phyloP scores from a whole-genome alignment of 2,888 invertebrate genomes.

The Bhutanitis thaidina region DNA sequence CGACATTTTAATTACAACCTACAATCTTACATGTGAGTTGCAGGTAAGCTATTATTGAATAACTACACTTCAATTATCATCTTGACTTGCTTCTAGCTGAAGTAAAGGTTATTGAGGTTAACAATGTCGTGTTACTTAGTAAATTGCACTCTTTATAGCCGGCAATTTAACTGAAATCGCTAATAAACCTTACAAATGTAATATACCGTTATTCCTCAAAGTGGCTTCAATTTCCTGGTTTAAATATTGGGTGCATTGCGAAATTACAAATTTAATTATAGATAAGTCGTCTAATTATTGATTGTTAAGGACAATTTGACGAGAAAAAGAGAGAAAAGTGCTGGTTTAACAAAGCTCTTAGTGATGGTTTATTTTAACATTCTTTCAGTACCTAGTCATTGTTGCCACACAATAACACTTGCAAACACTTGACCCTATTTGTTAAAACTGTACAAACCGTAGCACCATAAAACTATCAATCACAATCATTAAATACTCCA shows the following conservation, averaged over 20 bases:
- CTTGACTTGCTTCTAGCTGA: neutral
- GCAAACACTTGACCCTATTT: too few relatives aligned
- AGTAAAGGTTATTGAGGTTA: conserved; percentile 15
- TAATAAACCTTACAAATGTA: conserved; percentile 2
- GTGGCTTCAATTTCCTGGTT: neutral
- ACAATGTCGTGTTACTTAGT: conserved; percentile 7
- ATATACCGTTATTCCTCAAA: conserved; percentile 1
- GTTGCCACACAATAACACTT: too few relatives aligned
- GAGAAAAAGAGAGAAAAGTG: too few relatives aligned
- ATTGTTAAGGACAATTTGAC: neutral
- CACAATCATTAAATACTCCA: too few relatives aligned
- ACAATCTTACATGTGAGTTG: too few relatives aligned
- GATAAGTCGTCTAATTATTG: neutral
- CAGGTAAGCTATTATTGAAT: too few relatives aligned
- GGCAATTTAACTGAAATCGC: conserved; percentile 5
- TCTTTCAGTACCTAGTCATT: too few relatives aligned
- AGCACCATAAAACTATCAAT: too few relatives aligned
- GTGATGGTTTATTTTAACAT: too few relatives aligned
- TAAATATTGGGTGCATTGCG: neutral
- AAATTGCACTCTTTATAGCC: conserved; percentile 12
- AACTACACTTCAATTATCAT: neutral
- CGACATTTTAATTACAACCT: too few relatives aligned
- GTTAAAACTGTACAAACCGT: too few relatives aligned
- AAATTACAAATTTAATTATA: neutral
- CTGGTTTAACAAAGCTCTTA: too few relatives aligned